Conservation (phyloP, 1,140 invertebrate species). For the Teleopsis dalmanni region DNA sequence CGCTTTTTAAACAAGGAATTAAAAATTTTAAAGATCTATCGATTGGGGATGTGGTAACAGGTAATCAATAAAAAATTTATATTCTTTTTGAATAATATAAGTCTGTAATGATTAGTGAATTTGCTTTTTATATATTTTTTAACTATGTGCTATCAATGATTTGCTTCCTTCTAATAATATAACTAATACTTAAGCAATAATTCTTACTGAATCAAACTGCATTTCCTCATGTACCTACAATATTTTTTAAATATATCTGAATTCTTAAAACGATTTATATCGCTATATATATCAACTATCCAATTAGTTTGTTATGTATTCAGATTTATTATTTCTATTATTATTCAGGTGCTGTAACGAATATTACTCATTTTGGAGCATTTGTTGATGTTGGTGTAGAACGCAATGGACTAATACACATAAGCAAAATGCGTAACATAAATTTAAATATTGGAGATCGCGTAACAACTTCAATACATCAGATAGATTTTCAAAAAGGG, state of each 20-base stretch:
- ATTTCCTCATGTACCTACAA: no score
- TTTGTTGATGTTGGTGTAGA: constrained; percentile 86
- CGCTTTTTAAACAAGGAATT: constrained; percentile 60
- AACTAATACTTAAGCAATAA: no score
- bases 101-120: neutral
- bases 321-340: neutral
- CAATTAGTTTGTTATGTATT: neutral
- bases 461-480: constrained; percentile 55
- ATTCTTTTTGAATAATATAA: no score
- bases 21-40: constrained; percentile 54
- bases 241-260: no score
- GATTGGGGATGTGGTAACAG: constrained; percentile 48
- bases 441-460: constrained; percentile 62
- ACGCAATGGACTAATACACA: constrained; percentile 67
- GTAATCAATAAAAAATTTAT: constrained; percentile 10
- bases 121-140: no score
- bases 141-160: no score
- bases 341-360: constrained; percentile 57
- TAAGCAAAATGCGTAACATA: constrained; percentile 52
- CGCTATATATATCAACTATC: no score
- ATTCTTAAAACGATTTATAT: no score
- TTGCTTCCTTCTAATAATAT: no score
- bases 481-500: constrained; percentile 47
- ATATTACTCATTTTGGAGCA: constrained; percentile 81
- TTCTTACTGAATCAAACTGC: no score